Base-by-base conservation (phyloP, 1,140 invertebrate species). In the Drosophila persimilis region DNA sequence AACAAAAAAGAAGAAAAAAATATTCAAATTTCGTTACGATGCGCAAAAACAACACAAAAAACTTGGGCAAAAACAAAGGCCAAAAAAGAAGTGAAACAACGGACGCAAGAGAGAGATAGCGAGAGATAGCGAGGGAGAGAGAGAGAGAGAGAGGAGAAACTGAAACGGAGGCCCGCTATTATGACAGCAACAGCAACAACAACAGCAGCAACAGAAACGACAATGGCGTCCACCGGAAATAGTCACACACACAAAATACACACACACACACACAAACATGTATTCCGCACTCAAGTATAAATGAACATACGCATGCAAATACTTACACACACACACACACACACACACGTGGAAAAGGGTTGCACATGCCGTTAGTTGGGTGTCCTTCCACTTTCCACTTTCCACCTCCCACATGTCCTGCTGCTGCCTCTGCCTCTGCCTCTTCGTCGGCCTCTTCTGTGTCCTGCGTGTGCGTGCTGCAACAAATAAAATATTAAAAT, bases 401-500 rank as follows among this genome's bases (percentile, higher is more conserved):
- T 13, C 31, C 59, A 15, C 44, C 22, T 15, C 20, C 20, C 44
- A 35, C 26, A 6, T 35, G 11, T 46, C 43, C 50, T 44, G 17
- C 6, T 26, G 24, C 24, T 26, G 24, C 24, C 5, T 4, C 4
- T 26, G 24, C 24, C 5, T 4, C 4, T 26, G 24, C 9, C 2
- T 4, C 20, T 7, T 0, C 35, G 1, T 0, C 50, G 43, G 17
- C 43, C 48, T 44, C 47, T 39, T 62, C 46, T 52, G 62, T 31
- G 63, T 57, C 64, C 58, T 80, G 76, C 3, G 24, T 80, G 80
- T 86, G 81, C 83, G 83, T 86, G 81, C 71, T 81, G 83, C 83
- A 88, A 85, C 83, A 88, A 88, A 88, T 88, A 88, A 88, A 88
- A 88, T 88, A 88, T 88, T 88, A 88, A 88, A 88, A 88, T 88